Evolutionary conservation across 2,797 vertebrate genomes (phyloP), one percentile per base, ranked within the genome.

Genomic region (Danio aesculapii): DNA sequence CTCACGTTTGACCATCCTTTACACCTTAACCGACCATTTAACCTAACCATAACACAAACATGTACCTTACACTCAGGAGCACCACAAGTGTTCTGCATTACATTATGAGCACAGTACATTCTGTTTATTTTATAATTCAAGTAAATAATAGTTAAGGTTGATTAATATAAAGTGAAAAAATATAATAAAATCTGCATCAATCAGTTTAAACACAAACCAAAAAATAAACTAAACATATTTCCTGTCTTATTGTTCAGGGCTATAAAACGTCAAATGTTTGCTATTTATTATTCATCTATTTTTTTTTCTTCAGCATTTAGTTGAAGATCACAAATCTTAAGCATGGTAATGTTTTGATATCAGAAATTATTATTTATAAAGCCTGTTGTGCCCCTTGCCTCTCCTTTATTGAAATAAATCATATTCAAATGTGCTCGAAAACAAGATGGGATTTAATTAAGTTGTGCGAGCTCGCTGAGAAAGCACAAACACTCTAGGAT

Each of bases 361-460:
- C 83, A 63, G 85, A 85, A 88, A 85, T 64, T 10, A 71, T 81
- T 71, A 77, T 84, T 84, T 69, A 83, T 72, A 68, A 63, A 64
- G 50, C 81, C 82, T 52, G 69, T 87, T 84, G 82, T 66, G 53
- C 59, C 53, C 83, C 84, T 79, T 81, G 64, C 84, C 82, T 61
- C 58, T 83, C 64, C 61, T 79, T 86, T 87, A 78, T 67, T 70
- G 79, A 58, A 82, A 83, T 68, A 86, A 88, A 88, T 88, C 77
- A 73, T 84, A 87, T 88, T 89, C 62, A 81, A 83, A 83, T 83
- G 68, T 30, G 50, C 81, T 76, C 12, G 75, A 82, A 88, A 83
- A 83, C 75, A 69, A 61, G 83, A n/a, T 46, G 79, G 81, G 84
- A 83, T 81, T 84, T 89, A 88, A 92, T 88, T 83, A 80, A 86